Base-by-base conservation (phyloP, 2,797 vertebrate genomes). In the Amblyraja radiata region DNA sequence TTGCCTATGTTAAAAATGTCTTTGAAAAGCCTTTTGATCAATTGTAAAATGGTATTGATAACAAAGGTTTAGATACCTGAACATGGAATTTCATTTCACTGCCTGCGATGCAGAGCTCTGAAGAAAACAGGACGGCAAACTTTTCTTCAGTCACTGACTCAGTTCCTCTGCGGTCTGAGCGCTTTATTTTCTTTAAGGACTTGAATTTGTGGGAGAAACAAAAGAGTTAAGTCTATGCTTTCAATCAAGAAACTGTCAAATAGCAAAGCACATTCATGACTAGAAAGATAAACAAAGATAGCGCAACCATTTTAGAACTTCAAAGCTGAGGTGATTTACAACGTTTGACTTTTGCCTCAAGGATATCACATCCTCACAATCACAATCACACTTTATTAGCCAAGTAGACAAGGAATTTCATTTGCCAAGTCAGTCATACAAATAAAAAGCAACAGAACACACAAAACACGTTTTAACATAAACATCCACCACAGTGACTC, bases 91-190 rank as follows among this genome's bases (percentile, higher is more conserved):
- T 96, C 93, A 95, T 93, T 36, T 98, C 97, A 93, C 95, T 96
- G 93, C 97, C 96, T 5, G 96, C 96, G n/a, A 99, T 97, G 61
- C 90, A 93, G 94, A 99, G 96, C 0, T 97, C 97, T 93, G 97
- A 95, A 46, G 97, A 97, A 94, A 99, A 99, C 6, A 99, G 96
- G 23, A 99, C 95, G 0, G 99, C 98, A 54, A 99, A 99, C 93
- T 99, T 99, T 96, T 99, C 99, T 94, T 99, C 99, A 0, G 99
- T 99, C 94, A 99, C 99, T 0, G 98, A 99, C 94, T 99, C 99
- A 0, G 98, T 98, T 65, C 99, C 99, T 94, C 98, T 99, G 94
- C 99, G 95, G 94, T 99, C 99, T 0, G 99, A 98, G 84, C 99
- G 96, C 94, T 99, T 99, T 95, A 99, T 99, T 95, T 97, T 99